Evolutionary conservation across 1,140 invertebrate genomes (phyloP).

Genomic region (Melanaphis sacchari): DNA sequence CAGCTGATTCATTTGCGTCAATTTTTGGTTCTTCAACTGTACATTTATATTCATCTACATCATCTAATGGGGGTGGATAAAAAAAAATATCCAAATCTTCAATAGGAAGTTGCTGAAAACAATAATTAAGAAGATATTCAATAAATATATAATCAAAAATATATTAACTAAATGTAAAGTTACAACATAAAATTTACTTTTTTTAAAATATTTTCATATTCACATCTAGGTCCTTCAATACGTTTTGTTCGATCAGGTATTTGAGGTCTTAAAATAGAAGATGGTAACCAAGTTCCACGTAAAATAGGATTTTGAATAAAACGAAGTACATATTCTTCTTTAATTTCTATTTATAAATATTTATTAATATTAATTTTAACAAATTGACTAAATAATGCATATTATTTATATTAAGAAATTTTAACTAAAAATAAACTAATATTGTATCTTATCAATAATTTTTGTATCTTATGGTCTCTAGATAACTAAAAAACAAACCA

Average conservation of each 20-base stretch:
- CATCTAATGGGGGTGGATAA: neutral
- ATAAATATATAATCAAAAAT: neutral
- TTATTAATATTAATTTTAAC: neutral
- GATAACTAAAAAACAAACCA: neutral
- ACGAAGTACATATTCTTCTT: neutral
- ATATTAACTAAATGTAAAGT: neutral
- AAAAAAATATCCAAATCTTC: slow-evolving; percentile 16
- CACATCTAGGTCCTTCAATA: neutral
- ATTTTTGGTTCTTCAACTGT: neutral
- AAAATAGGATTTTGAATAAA: slow-evolving; percentile 35
- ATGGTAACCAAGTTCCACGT: slow-evolving; percentile 23
- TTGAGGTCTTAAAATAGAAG: neutral
- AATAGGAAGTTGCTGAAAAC: neutral
- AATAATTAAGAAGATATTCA: neutral
- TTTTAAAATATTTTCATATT: neutral
- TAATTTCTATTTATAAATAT: slow-evolving; percentile 7
- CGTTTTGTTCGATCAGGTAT: slow-evolving; percentile 47
- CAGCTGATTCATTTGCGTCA: neutral
- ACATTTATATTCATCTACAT: neutral
- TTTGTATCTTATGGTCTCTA: neutral
- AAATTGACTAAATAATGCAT: neutral
- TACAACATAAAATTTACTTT: neutral
- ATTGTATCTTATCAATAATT: neutral
- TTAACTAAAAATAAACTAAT: neutral
- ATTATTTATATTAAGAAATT: neutral